Evolutionary conservation across 2,888 invertebrate genomes (phyloP), one percentile per base, ranked within the genome.

Genomic region (Piscicola geometra): DNA sequence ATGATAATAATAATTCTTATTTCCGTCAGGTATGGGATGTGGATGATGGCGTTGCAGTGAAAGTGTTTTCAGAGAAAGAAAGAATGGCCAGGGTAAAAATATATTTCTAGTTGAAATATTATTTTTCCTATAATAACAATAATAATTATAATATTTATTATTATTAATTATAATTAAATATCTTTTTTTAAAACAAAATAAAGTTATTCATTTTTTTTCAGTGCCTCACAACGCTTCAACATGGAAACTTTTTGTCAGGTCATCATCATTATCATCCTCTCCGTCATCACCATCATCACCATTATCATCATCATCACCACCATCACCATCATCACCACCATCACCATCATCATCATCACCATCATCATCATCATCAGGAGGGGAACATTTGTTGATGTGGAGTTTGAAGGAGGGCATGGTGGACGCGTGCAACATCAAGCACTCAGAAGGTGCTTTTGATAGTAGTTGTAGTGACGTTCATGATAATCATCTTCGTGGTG

Each of bases 11-110:
- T n/a, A n/a, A 25, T 70, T 47, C 32, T 47, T 18, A 36, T 21
- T n/a, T 41, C 0, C 33, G 18, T 2, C 30, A 75, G 75, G 50
- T 70, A 33, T 75, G 75, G 75, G 52, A 75, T 70, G 60, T 75
- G 25, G 75, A 75, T 28, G 50, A 32, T 35, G 75, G 75, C n/a
- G 30, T 41, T 5, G 52, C 52, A 33, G 33, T 75, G 70, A 67
- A 70, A n/a, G 52, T 56, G 18, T 69, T 75, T 30, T 33, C 60
- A 12, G 75, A 56, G 15, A 50, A 69, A 5, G 70, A 75, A 25
- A 69, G 75, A 35, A 56, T 60, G 15, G 70, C 75, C 28, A 69
- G 68, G 70, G 75, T 75, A 33, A 28, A 18, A 18, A 47, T 47
- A 21, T 9, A n/a, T 21, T 47, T 9, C 12, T 47, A 47, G 9